These are phyloP conservation scores for Nyleta sp. DNA, from an alignment of 2,888 invertebrate species.

Conservation along the genomic window DNA sequence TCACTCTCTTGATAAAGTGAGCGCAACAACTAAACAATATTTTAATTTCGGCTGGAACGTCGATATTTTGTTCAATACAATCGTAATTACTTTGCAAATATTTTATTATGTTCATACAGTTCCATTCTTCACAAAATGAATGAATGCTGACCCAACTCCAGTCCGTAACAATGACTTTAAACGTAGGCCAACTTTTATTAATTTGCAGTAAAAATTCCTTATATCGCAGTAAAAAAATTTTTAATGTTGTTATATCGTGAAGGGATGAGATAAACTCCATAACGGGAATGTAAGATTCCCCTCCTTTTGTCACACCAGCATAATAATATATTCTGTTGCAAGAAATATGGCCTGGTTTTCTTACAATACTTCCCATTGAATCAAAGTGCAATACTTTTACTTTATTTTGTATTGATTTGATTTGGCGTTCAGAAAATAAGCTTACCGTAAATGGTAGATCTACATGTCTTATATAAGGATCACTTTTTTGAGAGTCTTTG, in stretches of 20 bases:
- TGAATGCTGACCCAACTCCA: slow-evolving; percentile 27
- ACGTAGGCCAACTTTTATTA: slow-evolving; percentile 3
- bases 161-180: slow-evolving; percentile 19
- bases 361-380: slow-evolving; percentile 14
- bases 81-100: slow-evolving; percentile 24
- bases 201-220: background rate
- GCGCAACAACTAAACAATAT: slow-evolving; percentile 17
- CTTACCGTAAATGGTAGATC: slow-evolving; percentile 4
- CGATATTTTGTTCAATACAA: background rate
- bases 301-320: slow-evolving; percentile 5
- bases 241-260: slow-evolving; percentile 8
- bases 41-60: background rate
- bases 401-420: background rate
- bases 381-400: slow-evolving; percentile 15
- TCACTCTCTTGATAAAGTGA: slow-evolving; percentile 9
- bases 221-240: background rate
- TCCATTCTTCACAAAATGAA: slow-evolving; percentile 29
- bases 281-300: slow-evolving; percentile 2
- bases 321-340: slow-evolving; percentile 29
- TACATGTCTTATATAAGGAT: slow-evolving; percentile 17
- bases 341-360: slow-evolving; percentile 7
- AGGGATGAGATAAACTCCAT: slow-evolving; percentile 8
- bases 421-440: slow-evolving; percentile 15
- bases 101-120: slow-evolving; percentile 1
- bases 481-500: background rate